These are phyloP conservation scores for Neodiprion virginianus DNA, from an alignment of 1,140 invertebrate species.

Conservation along the genomic window DNA sequence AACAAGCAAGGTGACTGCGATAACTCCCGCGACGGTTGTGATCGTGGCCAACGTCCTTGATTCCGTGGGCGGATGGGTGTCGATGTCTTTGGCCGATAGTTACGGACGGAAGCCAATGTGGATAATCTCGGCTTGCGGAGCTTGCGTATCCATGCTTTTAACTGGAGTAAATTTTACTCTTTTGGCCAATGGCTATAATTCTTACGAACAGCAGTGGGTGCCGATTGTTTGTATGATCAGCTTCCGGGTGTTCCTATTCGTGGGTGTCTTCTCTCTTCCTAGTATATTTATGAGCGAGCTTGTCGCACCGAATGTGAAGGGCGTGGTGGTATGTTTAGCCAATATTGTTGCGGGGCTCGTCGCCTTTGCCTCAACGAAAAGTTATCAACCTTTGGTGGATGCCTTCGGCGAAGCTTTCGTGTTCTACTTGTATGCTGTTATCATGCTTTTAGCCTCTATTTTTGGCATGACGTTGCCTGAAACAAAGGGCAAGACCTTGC, in stretches of 20 bases:
- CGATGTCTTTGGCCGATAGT: slow-evolving; percentile 37
- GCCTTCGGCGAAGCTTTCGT: slow-evolving; percentile 32
- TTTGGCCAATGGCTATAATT: slow-evolving; percentile 20
- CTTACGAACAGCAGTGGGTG: slow-evolving; percentile 33
- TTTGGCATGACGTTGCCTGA: slow-evolving; percentile 66
- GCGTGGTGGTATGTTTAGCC: slow-evolving; percentile 42
- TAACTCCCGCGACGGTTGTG: slow-evolving; percentile 40
- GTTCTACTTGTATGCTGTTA: slow-evolving; percentile 32
- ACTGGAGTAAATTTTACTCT: slow-evolving; percentile 36
- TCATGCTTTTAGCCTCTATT: slow-evolving; percentile 53
- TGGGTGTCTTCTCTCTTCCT: slow-evolving; percentile 38
- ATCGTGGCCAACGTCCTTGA: slow-evolving; percentile 37
- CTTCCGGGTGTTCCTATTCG: slow-evolving; percentile 37
- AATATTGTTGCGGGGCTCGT: slow-evolving; percentile 35
- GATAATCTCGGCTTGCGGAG: slow-evolving; percentile 33
- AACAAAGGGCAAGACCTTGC: slow-evolving; percentile 66
- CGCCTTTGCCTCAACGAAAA: slow-evolving; percentile 41
- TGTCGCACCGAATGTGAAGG: slow-evolving; percentile 47
- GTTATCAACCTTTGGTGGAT: slow-evolving; percentile 36
- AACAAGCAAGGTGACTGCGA: slow-evolving; percentile 35
- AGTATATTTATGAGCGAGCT: slow-evolving; percentile 52
- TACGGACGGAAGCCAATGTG: slow-evolving; percentile 40
- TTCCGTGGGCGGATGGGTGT: slow-evolving; percentile 30
- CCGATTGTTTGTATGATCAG: slow-evolving; percentile 39
- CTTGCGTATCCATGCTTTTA: slow-evolving; percentile 32